These are phyloP conservation scores for Lytechinus pictus DNA, from an alignment of 35 echinoderm and acorn worm species.

Conservation along the genomic window DNA sequence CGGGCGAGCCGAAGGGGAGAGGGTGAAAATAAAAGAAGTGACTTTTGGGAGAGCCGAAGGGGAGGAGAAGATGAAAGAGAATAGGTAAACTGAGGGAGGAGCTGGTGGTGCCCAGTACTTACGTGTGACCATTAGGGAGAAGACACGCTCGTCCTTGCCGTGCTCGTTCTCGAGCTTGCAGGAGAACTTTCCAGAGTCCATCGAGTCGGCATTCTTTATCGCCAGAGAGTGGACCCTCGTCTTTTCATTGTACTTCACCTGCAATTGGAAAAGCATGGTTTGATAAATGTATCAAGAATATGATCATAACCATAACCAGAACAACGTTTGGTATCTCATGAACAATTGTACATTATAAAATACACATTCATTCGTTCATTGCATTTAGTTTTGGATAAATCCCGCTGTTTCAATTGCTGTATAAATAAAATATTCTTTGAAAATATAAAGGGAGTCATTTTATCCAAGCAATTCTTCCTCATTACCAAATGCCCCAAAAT, in stretches of 20 bases:
- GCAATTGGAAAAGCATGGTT: background rate
- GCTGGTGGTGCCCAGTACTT: conserved; percentile 49
- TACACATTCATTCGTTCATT: too few species aligned
- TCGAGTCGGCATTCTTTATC: conserved; percentile 64
- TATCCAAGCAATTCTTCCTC: too few species aligned
- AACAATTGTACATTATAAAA: too few species aligned
- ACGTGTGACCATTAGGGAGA: conserved; percentile 88
- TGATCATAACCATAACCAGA: too few species aligned
- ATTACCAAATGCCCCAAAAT: too few species aligned
- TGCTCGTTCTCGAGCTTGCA: conserved; percentile 84
- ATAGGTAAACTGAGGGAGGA: background rate
- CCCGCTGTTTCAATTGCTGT: too few species aligned
- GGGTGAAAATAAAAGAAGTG: background rate
- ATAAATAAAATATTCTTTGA: too few species aligned
- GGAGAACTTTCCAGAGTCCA: conserved; percentile 76
- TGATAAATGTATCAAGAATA: too few species aligned
- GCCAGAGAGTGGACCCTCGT: conserved; percentile 71
- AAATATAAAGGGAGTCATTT: too few species aligned
- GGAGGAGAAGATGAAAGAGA: background rate
- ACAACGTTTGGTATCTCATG: too few species aligned
- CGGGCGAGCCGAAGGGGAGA: background rate
- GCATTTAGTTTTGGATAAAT: too few species aligned
- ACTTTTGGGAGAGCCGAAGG: background rate
- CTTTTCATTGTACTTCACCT: conserved; percentile 78
- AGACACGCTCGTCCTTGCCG: conserved; percentile 85